phyloP scores from a whole-genome alignment of 2,888 invertebrate species.

The Cyrtodaria siliqua region DNA sequence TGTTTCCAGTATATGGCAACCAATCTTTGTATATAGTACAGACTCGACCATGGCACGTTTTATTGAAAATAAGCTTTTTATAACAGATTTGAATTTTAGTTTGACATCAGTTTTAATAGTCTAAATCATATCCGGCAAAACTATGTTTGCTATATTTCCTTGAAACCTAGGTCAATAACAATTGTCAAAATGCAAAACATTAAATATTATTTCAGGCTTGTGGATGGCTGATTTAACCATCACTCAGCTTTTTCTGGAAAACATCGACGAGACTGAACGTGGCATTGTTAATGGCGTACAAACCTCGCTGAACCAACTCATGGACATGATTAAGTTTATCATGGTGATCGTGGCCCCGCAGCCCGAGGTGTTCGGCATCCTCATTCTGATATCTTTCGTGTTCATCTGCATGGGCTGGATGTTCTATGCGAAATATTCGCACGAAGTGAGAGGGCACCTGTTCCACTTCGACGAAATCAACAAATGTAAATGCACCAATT shows the following conservation, averaged over 20 bases:
- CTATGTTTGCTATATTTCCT: no score
- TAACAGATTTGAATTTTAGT: no score
- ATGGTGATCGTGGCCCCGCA: slow-evolving; percentile 86
- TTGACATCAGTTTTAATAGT: no score
- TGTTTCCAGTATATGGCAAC: no score
- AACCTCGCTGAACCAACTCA: slow-evolving; percentile 87
- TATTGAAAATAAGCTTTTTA: no score
- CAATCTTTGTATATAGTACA: no score
- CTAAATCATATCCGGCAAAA: no score
- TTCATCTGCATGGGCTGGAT: slow-evolving; percentile 80
- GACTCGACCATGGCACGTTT: no score
- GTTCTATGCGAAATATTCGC: slow-evolving; percentile 79
- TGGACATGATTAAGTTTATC: slow-evolving; percentile 87
- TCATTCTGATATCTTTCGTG: slow-evolving; percentile 86
- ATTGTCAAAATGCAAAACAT: background rate
- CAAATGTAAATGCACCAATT: slow-evolving; percentile 10
- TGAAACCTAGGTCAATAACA: no score
- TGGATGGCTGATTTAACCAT: slow-evolving; percentile 88
- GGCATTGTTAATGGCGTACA: slow-evolving; percentile 88
- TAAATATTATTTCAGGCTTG: slow-evolving; percentile 84
- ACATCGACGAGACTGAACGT: slow-evolving; percentile 86
- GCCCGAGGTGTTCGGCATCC: slow-evolving; percentile 86
- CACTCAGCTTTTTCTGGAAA: slow-evolving; percentile 87
- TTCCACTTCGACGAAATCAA: slow-evolving; percentile 59
- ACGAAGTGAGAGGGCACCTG: slow-evolving; percentile 74